Evolutionary conservation across 2,113 vertebrate genomes (phyloP).

Genomic region (Nerophis lumbriciformis): DNA sequence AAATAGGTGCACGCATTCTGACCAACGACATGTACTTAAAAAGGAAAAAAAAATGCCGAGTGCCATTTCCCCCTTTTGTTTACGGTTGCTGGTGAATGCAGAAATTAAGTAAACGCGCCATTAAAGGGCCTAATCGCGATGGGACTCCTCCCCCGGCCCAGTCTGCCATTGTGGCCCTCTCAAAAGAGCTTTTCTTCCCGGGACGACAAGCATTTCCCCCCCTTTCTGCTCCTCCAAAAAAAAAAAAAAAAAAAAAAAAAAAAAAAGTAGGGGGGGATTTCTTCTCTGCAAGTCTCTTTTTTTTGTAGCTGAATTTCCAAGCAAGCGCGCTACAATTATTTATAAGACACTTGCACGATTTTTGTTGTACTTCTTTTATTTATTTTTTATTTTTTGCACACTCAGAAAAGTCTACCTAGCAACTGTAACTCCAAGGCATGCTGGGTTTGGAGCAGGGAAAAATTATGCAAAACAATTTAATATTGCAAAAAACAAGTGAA

Average conservation of each 20-base stretch:
- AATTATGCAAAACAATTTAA: too few species aligned
- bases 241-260: constrained; percentile 15
- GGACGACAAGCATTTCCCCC: constrained; percentile 76
- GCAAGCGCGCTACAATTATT: constrained; percentile 53
- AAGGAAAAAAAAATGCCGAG: constrained; percentile 59
- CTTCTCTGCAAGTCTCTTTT: constrained; percentile 60
- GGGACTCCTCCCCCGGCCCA: constrained; percentile 79
- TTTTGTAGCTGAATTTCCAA: constrained; percentile 62
- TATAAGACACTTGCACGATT: not conserved
- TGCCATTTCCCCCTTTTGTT: constrained; percentile 72
- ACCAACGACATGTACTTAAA: constrained; percentile 48
- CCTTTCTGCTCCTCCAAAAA: constrained; percentile 35
- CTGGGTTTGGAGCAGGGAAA: too few species aligned
- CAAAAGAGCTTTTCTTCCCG: constrained; percentile 86
- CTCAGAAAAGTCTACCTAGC: too few species aligned
- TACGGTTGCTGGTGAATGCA: constrained; percentile 80
- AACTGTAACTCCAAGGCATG: too few species aligned
- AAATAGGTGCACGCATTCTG: constrained; percentile 30
- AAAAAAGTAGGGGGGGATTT: constrained; percentile 30
- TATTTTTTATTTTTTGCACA: not conserved
- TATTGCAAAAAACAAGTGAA: too few species aligned
- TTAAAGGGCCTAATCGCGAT: constrained; percentile 79
- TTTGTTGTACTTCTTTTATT: not conserved
- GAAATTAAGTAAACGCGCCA: constrained; percentile 78
- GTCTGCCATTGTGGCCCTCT: constrained; percentile 79